These are phyloP conservation scores for Callosobruchus maculatus DNA, from an alignment of 2,888 invertebrate species.

Conservation along the genomic window DNA sequence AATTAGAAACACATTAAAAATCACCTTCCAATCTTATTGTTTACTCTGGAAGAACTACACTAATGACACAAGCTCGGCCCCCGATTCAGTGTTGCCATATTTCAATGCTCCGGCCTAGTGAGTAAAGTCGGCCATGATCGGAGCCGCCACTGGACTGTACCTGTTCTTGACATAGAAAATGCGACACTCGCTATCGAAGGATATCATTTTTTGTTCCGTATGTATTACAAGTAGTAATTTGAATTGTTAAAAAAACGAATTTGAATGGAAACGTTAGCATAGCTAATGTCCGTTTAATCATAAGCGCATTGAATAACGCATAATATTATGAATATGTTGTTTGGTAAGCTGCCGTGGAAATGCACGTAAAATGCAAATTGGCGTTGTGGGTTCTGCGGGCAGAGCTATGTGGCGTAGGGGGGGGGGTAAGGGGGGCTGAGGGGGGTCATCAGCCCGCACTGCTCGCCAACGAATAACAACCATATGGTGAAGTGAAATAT, in stretches of 20 bases:
- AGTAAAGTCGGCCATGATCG: too few relatives aligned
- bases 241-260: background rate
- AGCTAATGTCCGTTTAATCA: background rate
- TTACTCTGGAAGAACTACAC: too few relatives aligned
- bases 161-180: background rate
- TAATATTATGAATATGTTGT: background rate
- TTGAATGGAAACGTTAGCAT: background rate
- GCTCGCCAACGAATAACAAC: background rate
- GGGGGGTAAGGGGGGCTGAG: too few relatives aligned
- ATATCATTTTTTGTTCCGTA: background rate
- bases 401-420: background rate
- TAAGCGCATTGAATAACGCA: background rate
- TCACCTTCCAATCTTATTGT: too few relatives aligned
- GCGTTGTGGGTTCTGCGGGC: background rate
- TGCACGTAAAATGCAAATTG: background rate
- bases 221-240: background rate
- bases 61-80: too few relatives aligned
- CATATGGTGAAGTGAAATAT: background rate
- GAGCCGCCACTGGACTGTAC: background rate
- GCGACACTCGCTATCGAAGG: background rate
- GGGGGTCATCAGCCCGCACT: background rate
- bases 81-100: too few relatives aligned
- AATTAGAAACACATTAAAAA: too few relatives aligned
- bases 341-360: background rate
- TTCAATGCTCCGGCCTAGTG: too few relatives aligned